Percentiles rank a stretch among this genome's conserved stretches.
phyloP scores from a whole-genome alignment of 1,140 invertebrate species.

The Eumaeus atala region DNA sequence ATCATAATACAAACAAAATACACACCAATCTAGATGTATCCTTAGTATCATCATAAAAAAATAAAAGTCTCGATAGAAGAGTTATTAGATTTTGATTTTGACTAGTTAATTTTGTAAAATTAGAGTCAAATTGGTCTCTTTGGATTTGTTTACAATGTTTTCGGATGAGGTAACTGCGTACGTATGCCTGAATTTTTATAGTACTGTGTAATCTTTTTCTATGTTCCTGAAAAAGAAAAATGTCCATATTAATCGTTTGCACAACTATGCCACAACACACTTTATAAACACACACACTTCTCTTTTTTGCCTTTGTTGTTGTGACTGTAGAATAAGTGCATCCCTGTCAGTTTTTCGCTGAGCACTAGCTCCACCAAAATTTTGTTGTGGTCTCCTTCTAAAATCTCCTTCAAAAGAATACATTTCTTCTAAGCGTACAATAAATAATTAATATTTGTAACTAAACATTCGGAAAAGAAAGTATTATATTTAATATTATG shows the following conservation, averaged over 20 bases:
- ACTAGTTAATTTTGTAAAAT: conserved; percentile 68
- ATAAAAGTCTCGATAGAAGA: conserved; percentile 79
- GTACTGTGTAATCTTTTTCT: conserved; percentile 80
- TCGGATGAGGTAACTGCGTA: conserved; percentile 83
- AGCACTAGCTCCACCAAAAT: conserved; percentile 88
- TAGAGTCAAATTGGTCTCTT: conserved; percentile 81
- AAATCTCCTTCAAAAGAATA: conserved; percentile 96
- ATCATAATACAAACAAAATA: conserved; percentile 12
- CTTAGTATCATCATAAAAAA: conserved; percentile 82
- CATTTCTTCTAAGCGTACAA: conserved; percentile 57
- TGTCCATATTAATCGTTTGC: neutral
- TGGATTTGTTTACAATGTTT: conserved; percentile 79
- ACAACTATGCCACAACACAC: neutral
- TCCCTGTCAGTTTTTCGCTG: conserved; percentile 83
- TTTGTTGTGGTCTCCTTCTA: conserved; percentile 90
- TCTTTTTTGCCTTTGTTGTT: conserved; percentile 88
- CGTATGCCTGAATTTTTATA: conserved; percentile 85
- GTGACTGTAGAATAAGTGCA: conserved; percentile 84
- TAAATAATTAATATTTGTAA: conserved; percentile 34
- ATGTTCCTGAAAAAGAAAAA: conserved; percentile 73
- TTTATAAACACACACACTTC: conserved; percentile 76
- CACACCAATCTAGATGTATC: conserved; percentile 84
- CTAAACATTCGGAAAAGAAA: neutral
- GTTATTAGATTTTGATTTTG: conserved; percentile 71
- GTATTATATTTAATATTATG: neutral